Percentiles rank a stretch among this genome's conserved stretches.
phyloP scores from a whole-genome alignment of 2,888 invertebrate genomes.

The Scelioninae gen. 1 region DNA sequence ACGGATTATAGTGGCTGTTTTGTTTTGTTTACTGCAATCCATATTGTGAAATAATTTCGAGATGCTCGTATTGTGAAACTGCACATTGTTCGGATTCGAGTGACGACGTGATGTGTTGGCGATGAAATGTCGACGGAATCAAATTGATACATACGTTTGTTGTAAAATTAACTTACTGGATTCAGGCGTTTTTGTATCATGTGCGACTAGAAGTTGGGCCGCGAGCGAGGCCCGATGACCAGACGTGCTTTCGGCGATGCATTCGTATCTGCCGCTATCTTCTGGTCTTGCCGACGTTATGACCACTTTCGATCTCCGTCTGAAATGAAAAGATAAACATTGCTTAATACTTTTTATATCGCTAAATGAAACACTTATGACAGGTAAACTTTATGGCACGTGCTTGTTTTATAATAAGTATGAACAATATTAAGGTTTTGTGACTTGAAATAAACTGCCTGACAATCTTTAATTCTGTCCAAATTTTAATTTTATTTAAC shows the following conservation, averaged over 20 bases:
- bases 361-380: no score
- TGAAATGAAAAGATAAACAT: constrained; percentile 17
- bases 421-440: neutral
- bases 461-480: neutral
- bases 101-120: neutral
- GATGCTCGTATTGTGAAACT: neutral
- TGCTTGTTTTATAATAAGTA: no score
- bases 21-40: constrained; percentile 24
- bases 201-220: constrained; percentile 85
- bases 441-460: neutral
- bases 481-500: constrained; percentile 8
- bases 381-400: no score
- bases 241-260: constrained; percentile 90
- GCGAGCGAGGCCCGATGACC: constrained; percentile 86
- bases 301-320: constrained; percentile 92
- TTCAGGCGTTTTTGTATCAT: constrained; percentile 85
- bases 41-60: constrained; percentile 18
- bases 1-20: constrained; percentile 38
- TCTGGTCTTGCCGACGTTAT: constrained; percentile 90
- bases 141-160: constrained; percentile 5
- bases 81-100: neutral
- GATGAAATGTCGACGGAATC: neutral
- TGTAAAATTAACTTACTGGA: constrained; percentile 84
- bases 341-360: no score
- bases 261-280: constrained; percentile 92